Evolutionary conservation across 2,113 vertebrate genomes (phyloP).

Genomic region (Trogon melanurus): DNA sequence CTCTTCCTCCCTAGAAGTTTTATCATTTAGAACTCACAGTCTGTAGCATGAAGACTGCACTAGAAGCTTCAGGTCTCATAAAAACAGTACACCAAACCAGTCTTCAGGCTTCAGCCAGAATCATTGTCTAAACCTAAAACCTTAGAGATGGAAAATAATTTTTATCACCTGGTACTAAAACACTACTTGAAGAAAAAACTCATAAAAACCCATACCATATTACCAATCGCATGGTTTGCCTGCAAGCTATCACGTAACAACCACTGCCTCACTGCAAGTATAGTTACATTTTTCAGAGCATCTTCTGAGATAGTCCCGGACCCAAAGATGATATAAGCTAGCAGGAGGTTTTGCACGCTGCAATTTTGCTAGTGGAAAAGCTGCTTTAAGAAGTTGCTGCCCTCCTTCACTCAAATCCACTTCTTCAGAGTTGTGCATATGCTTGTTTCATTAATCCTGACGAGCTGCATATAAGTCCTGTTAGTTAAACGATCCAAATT

Average conservation of each 20-base stretch:
- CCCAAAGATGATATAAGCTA: not conserved
- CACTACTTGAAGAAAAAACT: not conserved
- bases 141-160: not conserved
- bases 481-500: not conserved
- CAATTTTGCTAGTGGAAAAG: not conserved
- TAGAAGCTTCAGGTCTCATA: not conserved
- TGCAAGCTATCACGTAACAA: not conserved
- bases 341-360: fast-evolving
- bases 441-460: not conserved
- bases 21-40: not conserved
- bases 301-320: not conserved
- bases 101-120: not conserved
- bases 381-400: not conserved
- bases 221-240: not conserved
- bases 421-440: not conserved
- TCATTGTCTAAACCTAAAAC: not conserved
- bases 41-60: not conserved
- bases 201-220: not conserved
- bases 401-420: not conserved
- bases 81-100: not conserved
- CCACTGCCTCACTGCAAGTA: not conserved
- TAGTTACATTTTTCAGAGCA: not conserved
- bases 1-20: not conserved
- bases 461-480: fast-evolving
- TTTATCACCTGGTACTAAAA: not conserved